Conservation (phyloP, 23 tunicate species). For the Oikopleura dioica region DNA sequence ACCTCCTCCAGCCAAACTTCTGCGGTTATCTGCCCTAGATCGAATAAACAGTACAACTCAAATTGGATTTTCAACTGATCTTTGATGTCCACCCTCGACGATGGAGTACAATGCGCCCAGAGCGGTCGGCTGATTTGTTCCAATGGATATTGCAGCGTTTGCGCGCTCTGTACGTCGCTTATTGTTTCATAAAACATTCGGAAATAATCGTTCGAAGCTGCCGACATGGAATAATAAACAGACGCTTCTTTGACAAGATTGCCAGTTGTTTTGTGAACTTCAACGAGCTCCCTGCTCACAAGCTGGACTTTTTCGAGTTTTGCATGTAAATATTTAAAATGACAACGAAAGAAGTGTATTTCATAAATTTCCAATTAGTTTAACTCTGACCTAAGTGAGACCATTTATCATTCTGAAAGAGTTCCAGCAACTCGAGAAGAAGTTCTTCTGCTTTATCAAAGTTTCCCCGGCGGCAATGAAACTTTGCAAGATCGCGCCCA, state of each 20-base stretch:
- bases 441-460: background rate
- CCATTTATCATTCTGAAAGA: background rate
- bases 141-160: background rate
- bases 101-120: background rate
- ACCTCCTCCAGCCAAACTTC: conserved; percentile 9
- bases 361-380: too few relatives aligned
- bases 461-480: background rate
- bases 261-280: too few relatives aligned
- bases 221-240: too few relatives aligned
- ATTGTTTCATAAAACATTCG: background rate
- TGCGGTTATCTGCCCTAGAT: background rate
- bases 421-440: background rate
- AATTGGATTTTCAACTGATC: background rate
- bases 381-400: too few relatives aligned
- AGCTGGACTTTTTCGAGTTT: too few relatives aligned
- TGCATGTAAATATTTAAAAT: too few relatives aligned
- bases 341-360: too few relatives aligned
- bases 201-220: too few relatives aligned
- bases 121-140: background rate
- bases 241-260: too few relatives aligned
- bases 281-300: too few relatives aligned
- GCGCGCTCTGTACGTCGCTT: background rate
- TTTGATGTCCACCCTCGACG: background rate
- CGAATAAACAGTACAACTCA: background rate
- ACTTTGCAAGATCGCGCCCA: background rate